phyloP scores from a whole-genome alignment of 2,113 vertebrate genomes.

The Anarhynchus alexandrinus region DNA sequence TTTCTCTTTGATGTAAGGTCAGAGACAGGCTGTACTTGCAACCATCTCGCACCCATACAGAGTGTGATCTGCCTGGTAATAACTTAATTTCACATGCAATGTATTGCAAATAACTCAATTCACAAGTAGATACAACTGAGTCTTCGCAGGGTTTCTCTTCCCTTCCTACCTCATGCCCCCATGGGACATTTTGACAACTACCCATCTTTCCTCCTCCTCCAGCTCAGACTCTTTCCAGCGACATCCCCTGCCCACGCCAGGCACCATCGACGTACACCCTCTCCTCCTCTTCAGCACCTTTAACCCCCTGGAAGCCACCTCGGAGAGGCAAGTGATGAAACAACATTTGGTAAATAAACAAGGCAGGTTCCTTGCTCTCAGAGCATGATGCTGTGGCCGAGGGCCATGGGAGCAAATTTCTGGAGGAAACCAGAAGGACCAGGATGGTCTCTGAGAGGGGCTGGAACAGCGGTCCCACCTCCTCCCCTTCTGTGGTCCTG shows the following conservation, averaged over 20 bases:
- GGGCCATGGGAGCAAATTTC: not conserved
- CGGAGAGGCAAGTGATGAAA: not conserved
- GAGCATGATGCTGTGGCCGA: not conserved
- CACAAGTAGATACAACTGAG: not conserved
- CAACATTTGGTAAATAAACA: not conserved
- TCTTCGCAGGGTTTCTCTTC: not conserved
- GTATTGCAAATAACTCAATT: not conserved
- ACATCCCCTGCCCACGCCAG: not conserved
- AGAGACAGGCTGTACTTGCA: not conserved
- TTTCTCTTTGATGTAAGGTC: not conserved
- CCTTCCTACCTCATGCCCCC: not conserved
- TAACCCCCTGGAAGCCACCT: rapidly evolving
- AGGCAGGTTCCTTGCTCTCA: not conserved
- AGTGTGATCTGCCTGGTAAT: slow-evolving; percentile 10
- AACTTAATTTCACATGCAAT: not conserved
- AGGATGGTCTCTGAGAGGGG: not conserved
- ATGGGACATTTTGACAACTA: not conserved
- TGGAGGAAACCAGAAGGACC: not conserved
- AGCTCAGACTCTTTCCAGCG: not conserved
- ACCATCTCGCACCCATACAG: not conserved
- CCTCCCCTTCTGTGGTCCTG: not conserved
- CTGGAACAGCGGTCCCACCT: not conserved
- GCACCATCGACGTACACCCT: not conserved
- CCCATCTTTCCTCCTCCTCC: not conserved
- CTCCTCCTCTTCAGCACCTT: not conserved